Base-by-base conservation (phyloP, 2,888 invertebrate species). In the Andrena bucephala region DNA sequence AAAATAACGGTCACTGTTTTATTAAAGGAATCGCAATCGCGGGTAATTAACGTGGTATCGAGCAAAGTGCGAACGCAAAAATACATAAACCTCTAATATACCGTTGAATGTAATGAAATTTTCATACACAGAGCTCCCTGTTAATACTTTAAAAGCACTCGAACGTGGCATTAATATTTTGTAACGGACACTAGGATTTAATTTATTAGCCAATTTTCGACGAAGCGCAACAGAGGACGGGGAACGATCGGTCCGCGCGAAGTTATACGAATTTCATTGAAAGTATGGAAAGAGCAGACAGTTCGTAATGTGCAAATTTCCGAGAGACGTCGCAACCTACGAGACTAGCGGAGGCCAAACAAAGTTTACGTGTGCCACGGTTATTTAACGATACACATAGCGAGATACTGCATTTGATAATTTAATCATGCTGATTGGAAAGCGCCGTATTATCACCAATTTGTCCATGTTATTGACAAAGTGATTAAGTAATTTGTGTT, bases 231-330 rank as follows among this genome's bases (percentile, higher is more conserved):
- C 48, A 42, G n/a, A 31, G 36, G 36, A 48, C 8, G 10, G 8
- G 54, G 33, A 50, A 69, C 52, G 42, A 80, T 59, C 59, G 63
- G 42, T 42, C 8, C 36, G 29, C n/a, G 57, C 29, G 65, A 81
- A 78, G 67, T 71, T 67, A 62, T 66, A 67, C 31, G 60, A 66
- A 70, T 75, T 82, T 82, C 65, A 75, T 82, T 81, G 81, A 81
- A 82, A 81, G 81, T 60, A 33, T 29, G 54, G 27, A 50, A 36
- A 27, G 60, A 42, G 16, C n/a, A 16, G 42, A 6, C 50, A 33
- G 50, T 36, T 66, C 5, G 42, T 16, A 52, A 54, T 67, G 50
- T 80, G 66, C 60, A 68, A 50, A 80, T 80, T 20, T 48, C 7
- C 13, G 59, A 57, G 63, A 62, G 31, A 72, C 63, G 66, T 62